Evolutionary conservation across 2,113 vertebrate genomes (phyloP).

Genomic region (Barbus barbus): DNA sequence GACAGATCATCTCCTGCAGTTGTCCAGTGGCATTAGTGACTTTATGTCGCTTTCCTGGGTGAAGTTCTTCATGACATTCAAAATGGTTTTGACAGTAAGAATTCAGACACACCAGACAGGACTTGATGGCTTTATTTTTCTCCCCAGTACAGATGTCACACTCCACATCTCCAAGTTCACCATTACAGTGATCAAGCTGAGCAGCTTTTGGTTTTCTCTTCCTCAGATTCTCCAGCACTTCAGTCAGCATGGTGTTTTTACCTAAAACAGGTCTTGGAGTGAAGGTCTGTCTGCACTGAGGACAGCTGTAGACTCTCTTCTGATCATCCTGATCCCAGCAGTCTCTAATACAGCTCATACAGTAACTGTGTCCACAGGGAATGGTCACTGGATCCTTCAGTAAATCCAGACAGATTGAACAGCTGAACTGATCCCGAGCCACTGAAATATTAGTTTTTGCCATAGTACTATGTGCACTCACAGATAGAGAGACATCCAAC

Average conservation of each 20-base stretch:
- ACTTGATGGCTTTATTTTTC: background rate
- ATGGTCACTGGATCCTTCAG: background rate
- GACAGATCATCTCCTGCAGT: background rate
- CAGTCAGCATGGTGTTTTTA: background rate
- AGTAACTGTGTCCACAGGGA: background rate
- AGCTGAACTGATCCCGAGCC: conserved; percentile 6
- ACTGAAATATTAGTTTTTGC: conserved; percentile 40
- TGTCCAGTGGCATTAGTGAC: background rate
- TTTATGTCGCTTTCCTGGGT: background rate
- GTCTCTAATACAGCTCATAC: background rate
- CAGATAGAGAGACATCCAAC: no score
- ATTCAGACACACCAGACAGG: background rate
- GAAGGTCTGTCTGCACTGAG: background rate
- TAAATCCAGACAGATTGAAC: background rate
- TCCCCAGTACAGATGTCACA: background rate
- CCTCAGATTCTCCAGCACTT: background rate
- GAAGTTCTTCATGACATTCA: background rate
- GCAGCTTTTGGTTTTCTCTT: background rate
- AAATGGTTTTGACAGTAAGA: background rate
- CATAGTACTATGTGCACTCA: conserved; percentile 11
- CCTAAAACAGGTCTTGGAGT: background rate
- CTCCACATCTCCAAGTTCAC: background rate
- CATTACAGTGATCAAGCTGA: background rate
- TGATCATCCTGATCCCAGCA: background rate
- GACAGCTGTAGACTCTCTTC: background rate